Evolutionary conservation across 2,113 vertebrate genomes (phyloP), one percentile per base, ranked within the genome.

Genomic region (Ahaetulla prasina): DNA sequence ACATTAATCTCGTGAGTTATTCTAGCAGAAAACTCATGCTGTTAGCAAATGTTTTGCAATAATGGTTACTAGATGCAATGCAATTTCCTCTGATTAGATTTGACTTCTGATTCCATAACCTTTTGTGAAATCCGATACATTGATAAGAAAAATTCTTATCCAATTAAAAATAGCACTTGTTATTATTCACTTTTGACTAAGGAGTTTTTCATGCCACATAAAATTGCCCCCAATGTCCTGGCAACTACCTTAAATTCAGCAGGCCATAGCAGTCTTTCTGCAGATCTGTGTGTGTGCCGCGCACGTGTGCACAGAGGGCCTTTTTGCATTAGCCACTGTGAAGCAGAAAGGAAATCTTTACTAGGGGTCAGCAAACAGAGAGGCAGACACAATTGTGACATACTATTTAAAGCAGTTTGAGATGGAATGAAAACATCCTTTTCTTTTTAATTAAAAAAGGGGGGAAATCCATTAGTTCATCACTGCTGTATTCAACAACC

Each of bases 61-160:
- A n/a, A 80, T 92, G 84, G 55, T 87, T 45, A 92, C 54, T 35
- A 90, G 60, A 92, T 94, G 85, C 90, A 94, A 55, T 90, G 45
- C 88, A 43, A 90, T 94, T 93, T 93, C 57, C 10, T 96, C n/a
- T 27, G 92, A 93, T 93, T 88, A 93, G 49, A 47, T 1, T 0
- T 88, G 91, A 92, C 80, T 14, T 0, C 0, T 1, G 90, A 93
- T 94, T 45, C 47, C 90, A 88, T 91, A 25, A 0, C 0, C 80
- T 96, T 93, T 54, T 16, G 35, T 35, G 16, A 47, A 89, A 89
- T 86, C 54, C 45, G 7, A 39, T 85, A 22, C 47, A 57, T 12
- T 39, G 8, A 54, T 45, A 54, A 88, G 54, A 54, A 84, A 89
- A 89, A 55, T 25, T 22, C 30, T 35, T 20, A 22, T 14, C 5